Evolutionary conservation across 2,888 invertebrate genomes (phyloP).

Genomic region (Nezara viridula): DNA sequence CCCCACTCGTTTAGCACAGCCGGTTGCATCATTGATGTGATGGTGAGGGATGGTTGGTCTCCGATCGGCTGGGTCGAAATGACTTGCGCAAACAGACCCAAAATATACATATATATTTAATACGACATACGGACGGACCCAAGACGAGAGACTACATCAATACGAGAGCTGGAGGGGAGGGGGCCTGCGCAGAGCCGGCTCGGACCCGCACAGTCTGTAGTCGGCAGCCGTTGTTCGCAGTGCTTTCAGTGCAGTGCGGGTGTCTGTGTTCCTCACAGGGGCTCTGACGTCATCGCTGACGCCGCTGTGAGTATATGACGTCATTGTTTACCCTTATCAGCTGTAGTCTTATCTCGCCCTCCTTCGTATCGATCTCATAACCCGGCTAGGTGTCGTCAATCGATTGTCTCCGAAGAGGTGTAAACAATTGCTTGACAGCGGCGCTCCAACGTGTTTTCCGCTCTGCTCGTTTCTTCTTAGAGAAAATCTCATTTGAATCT

Average conservation of each 20-base stretch:
- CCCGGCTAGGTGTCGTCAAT: background rate
- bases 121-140: background rate
- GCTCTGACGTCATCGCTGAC: background rate
- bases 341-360: conserved; percentile 23
- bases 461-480: background rate
- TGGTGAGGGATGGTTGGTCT: background rate
- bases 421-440: background rate
- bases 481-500: background rate
- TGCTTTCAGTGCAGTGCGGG: background rate
- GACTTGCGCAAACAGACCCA: background rate
- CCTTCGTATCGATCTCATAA: background rate
- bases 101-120: background rate
- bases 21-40: background rate
- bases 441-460: background rate
- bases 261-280: background rate
- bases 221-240: background rate
- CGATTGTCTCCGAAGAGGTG: background rate
- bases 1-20: background rate
- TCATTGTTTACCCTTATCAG: conserved; percentile 40
- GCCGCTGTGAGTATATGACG: conserved; percentile 36
- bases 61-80: background rate
- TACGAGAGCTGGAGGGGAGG: background rate
- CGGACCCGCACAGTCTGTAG: background rate
- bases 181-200: background rate
- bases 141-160: background rate